Evolutionary conservation across 2,113 vertebrate species (phyloP), one percentile per base, ranked within the genome.

Genomic region (Chloebia gouldiae): DNA sequence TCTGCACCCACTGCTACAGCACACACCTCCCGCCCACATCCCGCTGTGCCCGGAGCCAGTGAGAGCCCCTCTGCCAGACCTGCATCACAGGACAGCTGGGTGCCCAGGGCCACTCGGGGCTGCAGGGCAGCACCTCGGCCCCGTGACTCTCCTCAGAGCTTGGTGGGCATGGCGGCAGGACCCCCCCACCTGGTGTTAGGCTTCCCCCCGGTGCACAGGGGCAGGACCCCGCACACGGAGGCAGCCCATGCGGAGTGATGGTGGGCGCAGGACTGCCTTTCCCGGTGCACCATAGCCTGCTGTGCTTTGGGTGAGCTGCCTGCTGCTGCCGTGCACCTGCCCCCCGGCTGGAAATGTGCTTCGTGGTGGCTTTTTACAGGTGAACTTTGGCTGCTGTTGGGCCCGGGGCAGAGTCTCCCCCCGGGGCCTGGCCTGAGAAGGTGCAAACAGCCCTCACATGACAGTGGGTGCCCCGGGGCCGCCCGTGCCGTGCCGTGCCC

Each of bases 1-100:
- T 98, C 31, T 98, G 98, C 78, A 85, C 89, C 4, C 98, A 98
- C 91, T 98, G 98, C 91, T 98, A 97, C n/a, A 45, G 57, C 9
- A 39, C 64, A 1, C 98, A 98, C 82, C 89, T 97, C 37, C 47
- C 54, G 0, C 82, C 95, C 2, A 1, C 9, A 0, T 44, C 79
- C 39, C 78, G 35, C 51, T 69, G 14, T 3, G 2, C 40, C 54
- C 39, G 20, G 35, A 75, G 69, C 42, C 78, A 39, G 9, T 95
- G 94, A 96, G 37, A 56, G 33, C n/a, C 70, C 51, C 40, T 22
- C 4, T 3, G 44, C 51, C 35, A 8, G 21, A 44, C 6, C 56
- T 1, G 4, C 35, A 22, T 6, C 2, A 0, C 0, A 15, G 37
- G 54, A 13, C 71, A 27, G 0, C 1, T 15, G 50, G 9, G 27